These are phyloP conservation scores for Nephrotoma appendiculata DNA, from an alignment of 2,888 invertebrate species.

Conservation along the genomic window DNA sequence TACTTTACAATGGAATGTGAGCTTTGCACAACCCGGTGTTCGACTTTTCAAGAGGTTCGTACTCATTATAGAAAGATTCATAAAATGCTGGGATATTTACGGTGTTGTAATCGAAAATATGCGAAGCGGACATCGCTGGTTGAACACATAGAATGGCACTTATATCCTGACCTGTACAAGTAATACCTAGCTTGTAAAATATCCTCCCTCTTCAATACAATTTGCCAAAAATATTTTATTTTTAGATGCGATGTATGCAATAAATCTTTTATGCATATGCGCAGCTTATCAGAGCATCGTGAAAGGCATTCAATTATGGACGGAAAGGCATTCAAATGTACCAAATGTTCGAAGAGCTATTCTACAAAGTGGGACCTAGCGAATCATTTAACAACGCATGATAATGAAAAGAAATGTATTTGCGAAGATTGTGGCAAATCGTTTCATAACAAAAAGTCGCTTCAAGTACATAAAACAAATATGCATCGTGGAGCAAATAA, in stretches of 20 bases:
- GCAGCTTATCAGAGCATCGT: neutral
- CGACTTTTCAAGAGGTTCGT: neutral
- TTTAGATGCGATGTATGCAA: neutral
- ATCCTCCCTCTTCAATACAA: neutral
- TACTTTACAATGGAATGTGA: neutral
- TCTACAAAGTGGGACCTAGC: neutral
- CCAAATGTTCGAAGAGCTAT: neutral
- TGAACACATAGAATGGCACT: slow-evolving; percentile 28
- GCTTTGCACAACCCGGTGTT: neutral
- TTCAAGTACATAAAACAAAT: slow-evolving; percentile 23
- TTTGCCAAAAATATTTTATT: neutral
- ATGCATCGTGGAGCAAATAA: neutral
- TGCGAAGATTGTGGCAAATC: slow-evolving; percentile 26
- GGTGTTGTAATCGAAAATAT: neutral
- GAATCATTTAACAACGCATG: slow-evolving; percentile 9
- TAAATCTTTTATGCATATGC: neutral
- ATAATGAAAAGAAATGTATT: slow-evolving; percentile 15
- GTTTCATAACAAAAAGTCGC: slow-evolving; percentile 8
- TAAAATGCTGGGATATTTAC: neutral
- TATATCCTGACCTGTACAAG: slow-evolving; percentile 30
- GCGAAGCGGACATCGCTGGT: slow-evolving; percentile 14
- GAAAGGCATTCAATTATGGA: neutral
- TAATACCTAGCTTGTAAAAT: slow-evolving; percentile 12
- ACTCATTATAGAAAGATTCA: neutral
- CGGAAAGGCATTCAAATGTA: neutral